Conservation (phyloP, 2,888 invertebrate genomes). For the Tipula unca region DNA sequence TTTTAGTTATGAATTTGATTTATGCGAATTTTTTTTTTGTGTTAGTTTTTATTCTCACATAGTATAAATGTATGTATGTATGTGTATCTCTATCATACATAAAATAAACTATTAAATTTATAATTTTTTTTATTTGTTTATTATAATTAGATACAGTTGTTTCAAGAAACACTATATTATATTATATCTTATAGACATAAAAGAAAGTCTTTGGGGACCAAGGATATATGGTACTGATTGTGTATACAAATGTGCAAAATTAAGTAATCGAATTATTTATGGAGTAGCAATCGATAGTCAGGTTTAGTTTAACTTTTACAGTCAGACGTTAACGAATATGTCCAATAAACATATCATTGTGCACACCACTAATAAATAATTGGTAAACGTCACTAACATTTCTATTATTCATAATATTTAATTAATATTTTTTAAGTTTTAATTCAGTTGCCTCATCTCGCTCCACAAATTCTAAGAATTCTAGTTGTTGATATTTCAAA, state of each 20-base stretch:
- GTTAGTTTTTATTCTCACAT: neutral
- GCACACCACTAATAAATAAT: neutral
- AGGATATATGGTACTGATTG: neutral
- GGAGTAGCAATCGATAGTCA: too few species aligned
- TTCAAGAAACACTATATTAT: neutral
- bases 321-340: neutral
- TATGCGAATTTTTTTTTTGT: neutral
- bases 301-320: too few species aligned
- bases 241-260: neutral
- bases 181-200: neutral
- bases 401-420: too few species aligned
- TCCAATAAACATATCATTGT: neutral
- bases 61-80: neutral
- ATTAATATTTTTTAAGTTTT: neutral
- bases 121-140: neutral
- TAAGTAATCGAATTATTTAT: too few species aligned
- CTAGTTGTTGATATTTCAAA: neutral
- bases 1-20: neutral
- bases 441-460: neutral
- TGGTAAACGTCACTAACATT: too few species aligned
- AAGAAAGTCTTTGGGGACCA: neutral
- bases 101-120: neutral
- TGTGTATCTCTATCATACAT: neutral
- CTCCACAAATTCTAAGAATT: neutral
- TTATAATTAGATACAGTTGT: slow-evolving; percentile 14